A percentile compares a stretch with the other conserved stretches of the same genome.
Conservation (phyloP, 2,797 vertebrate species). For the Hylomyscus alleni region DNA sequence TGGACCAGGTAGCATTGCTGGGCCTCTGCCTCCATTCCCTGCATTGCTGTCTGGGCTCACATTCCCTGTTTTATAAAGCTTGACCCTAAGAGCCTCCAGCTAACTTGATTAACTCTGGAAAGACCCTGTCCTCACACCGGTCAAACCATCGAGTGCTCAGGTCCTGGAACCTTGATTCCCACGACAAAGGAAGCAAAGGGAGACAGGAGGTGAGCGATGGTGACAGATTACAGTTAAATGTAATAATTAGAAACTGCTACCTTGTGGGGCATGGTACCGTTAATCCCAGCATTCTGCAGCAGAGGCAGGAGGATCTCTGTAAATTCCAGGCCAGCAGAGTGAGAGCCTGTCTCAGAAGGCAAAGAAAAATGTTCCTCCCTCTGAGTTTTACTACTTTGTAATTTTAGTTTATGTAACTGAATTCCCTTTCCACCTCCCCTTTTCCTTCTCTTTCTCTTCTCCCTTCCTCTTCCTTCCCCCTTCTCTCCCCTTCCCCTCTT, state of each 20-base stretch:
- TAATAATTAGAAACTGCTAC: not conserved
- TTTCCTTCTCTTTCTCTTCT: not conserved
- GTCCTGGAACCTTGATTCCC: not conserved
- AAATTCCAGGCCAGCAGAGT: not conserved
- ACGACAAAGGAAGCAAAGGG: not conserved
- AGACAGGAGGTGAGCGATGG: not conserved
- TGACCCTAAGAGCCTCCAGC: not conserved
- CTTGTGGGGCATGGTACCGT: not conserved
- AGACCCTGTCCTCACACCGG: not conserved
- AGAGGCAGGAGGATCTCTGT: not conserved
- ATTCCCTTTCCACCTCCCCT: not conserved
- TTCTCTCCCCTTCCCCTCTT: too few relatives aligned
- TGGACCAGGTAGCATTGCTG: not conserved
- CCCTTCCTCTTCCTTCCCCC: not conserved
- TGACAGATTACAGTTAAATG: not conserved
- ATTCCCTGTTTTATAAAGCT: not conserved
- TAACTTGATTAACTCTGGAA: not conserved
- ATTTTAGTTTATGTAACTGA: constrained; percentile 9
- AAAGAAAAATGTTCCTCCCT: not conserved
- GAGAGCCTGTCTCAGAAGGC: not conserved
- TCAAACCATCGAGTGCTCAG: not conserved
- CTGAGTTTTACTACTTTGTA: not conserved
- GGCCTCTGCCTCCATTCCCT: not conserved
- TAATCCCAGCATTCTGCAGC: not conserved
- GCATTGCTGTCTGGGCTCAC: too few relatives aligned